Conservation (phyloP, 2,113 vertebrate genomes). For the Melanocharis versteri region DNA sequence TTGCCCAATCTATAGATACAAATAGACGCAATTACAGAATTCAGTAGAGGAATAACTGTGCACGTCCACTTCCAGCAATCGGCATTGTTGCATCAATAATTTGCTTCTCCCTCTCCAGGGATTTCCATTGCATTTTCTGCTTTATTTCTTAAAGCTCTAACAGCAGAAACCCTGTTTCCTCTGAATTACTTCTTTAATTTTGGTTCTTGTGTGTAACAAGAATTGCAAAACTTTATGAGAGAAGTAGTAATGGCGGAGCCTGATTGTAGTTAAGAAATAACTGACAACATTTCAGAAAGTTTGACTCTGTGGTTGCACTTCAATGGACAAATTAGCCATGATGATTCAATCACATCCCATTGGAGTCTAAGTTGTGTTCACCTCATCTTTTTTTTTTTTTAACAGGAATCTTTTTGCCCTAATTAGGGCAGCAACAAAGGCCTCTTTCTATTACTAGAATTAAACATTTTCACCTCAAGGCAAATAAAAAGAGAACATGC, state of each 20-base stretch:
- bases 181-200: not conserved
- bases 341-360: not conserved
- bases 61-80: not conserved
- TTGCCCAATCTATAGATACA: not conserved
- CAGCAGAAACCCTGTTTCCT: not conserved
- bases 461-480: not conserved
- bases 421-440: not conserved
- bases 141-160: not conserved
- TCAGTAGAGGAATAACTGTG: not conserved
- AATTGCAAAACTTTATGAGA: not conserved
- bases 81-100: not conserved
- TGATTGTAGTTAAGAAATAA: not conserved
- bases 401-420: not conserved
- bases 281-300: not conserved
- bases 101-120: not conserved
- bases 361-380: fast-evolving
- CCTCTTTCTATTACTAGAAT: not conserved
- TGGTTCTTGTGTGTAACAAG: not conserved
- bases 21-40: not conserved
- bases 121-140: not conserved
- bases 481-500: not conserved
- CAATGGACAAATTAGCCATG: not conserved
- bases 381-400: not conserved
- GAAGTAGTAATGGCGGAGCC: not conserved
- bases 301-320: not conserved